Base-by-base conservation (phyloP, 2,888 invertebrate genomes). In the Megamerina dolium region DNA sequence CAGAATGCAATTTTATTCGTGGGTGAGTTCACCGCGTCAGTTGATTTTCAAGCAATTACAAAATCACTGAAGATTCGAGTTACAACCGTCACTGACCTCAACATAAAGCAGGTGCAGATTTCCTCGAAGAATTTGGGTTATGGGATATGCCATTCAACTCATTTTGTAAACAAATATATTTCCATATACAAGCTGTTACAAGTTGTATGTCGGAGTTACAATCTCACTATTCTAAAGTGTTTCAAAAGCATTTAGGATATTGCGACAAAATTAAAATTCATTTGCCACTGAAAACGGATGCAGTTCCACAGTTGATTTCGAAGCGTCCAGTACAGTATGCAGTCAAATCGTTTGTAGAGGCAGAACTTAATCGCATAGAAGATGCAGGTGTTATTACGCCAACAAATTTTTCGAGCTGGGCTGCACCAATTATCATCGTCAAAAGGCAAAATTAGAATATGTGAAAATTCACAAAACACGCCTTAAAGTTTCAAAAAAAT, bases 311-410 rank as follows among this genome's bases (percentile, higher is more conserved):
- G n/a, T n/a, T n/a, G n/a, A n/a, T n/a, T n/a, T n/a, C n/a, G n/a
- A 52, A 54, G 40, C 46, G 54, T 27, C 48, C 51, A 33, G 50
- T 53, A 29, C 48, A 54, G 14, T 55, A 48, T 42, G 47, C 55
- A 17, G 46, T 45, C 20, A 26, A 45, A n/a, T 37, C 49, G 18
- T 12, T 43, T 6, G 45, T 53, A 13, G 49, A 51, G 16, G 37
- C 41, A 18, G 51, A 51, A 38, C 45, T 56, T 4, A 8, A 47
- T 8, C 46, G 50, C 10, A 38, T 55, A 9, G 29, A 51, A 36
- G 23, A 41, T 4, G 30, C 39, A 17, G 50, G 48, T 8, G 43
- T 57, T 8, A 53, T 54, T 20, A 37, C 53, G 26, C 48, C 48
- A 41, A 49, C 43, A 9, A 48, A 51, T 13, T 53, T 21, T 39